Conservation (phyloP, 1,140 invertebrate genomes). For the Portunus trituberculatus region DNA sequence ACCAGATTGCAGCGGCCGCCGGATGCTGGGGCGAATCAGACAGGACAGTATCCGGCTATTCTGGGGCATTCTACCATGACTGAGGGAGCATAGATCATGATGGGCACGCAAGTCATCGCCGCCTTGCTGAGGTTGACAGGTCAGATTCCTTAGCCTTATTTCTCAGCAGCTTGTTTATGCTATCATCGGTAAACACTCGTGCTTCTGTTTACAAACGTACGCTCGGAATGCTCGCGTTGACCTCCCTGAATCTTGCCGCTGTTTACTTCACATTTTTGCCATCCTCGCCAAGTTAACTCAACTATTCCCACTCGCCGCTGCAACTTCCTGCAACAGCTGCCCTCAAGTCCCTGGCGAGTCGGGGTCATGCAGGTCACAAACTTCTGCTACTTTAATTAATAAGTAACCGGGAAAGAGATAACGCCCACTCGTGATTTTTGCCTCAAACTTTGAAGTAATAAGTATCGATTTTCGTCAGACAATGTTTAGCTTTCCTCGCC, state of each 20-base stretch:
- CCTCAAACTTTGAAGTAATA: constrained; percentile 14
- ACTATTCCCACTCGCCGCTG: constrained; percentile 35
- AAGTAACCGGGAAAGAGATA: constrained; percentile 25
- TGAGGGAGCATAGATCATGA: constrained; percentile 10
- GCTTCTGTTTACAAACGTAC: background rate
- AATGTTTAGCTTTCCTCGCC: constrained; percentile 11
- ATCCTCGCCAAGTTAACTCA: constrained; percentile 44
- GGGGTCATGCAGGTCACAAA: background rate
- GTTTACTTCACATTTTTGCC: constrained; percentile 48
- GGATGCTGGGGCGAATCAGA: background rate
- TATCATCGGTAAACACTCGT: background rate
- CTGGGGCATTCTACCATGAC: background rate
- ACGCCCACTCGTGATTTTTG: constrained; percentile 11
- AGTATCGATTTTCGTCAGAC: constrained; percentile 8
- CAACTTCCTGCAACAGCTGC: constrained; percentile 47
- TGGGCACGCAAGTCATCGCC: background rate
- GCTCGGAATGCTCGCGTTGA: constrained; percentile 25
- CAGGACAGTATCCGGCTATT: background rate
- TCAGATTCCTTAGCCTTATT: background rate
- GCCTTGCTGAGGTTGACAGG: background rate
- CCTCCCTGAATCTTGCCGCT: background rate
- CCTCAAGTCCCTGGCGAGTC: constrained; percentile 36
- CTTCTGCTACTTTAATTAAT: constrained; percentile 31
- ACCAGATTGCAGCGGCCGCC: constrained; percentile 7
- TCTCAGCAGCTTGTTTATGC: background rate